Conservation (phyloP, 2,113 vertebrate species). For the Gasterosteus nipponicus region DNA sequence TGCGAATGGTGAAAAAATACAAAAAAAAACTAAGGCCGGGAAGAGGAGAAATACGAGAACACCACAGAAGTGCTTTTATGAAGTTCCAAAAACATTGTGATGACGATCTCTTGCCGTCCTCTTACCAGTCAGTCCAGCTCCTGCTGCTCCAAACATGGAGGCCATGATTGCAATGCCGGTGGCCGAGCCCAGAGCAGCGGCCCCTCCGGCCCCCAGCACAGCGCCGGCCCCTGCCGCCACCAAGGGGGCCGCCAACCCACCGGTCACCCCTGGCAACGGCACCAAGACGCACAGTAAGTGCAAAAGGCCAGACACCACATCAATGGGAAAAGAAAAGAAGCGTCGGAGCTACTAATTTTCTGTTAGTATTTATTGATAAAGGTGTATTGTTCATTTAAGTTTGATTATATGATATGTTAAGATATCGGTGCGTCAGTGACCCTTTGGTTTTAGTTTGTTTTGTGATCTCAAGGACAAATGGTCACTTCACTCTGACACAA, state of each 20-base stretch:
- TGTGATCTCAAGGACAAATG: too few species aligned
- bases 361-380: too few species aligned
- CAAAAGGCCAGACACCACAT: background rate
- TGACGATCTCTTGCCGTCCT: background rate
- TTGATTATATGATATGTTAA: too few species aligned
- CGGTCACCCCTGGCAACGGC: conserved; percentile 87
- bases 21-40: background rate
- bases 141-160: conserved; percentile 94
- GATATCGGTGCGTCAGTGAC: too few species aligned
- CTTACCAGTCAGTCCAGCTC: conserved; percentile 92
- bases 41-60: background rate
- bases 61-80: background rate
- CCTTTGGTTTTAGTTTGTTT: too few species aligned
- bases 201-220: conserved; percentile 91
- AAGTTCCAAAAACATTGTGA: background rate
- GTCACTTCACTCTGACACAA: too few species aligned
- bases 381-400: too few species aligned
- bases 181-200: conserved; percentile 89
- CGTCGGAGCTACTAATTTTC: too few species aligned
- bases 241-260: conserved; percentile 94
- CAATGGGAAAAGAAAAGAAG: too few species aligned
- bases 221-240: conserved; percentile 91
- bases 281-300: background rate
- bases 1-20: background rate
- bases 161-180: conserved; percentile 95